phyloP scores from a whole-genome alignment of 2,888 invertebrate species.

The Trissolcus japonicus region DNA sequence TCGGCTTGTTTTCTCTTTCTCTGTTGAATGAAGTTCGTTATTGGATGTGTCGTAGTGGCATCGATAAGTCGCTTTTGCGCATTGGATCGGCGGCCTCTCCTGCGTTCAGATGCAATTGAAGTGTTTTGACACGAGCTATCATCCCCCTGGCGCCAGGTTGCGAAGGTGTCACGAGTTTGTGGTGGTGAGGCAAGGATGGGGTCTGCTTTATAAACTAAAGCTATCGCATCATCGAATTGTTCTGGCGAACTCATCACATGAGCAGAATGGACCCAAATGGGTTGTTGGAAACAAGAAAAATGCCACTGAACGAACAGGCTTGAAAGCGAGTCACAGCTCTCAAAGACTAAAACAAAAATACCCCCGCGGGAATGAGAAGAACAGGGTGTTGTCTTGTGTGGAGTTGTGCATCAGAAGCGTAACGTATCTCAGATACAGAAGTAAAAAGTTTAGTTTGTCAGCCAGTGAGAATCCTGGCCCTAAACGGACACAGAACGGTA shows the following conservation, averaged over 20 bases:
- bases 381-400: not conserved
- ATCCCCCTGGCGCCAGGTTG: not conserved
- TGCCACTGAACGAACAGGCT: too few relatives aligned
- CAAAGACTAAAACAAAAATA: not conserved
- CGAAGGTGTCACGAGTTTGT: not conserved
- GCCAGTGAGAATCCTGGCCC: too few relatives aligned
- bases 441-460: too few relatives aligned
- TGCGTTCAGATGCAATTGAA: not conserved
- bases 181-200: not conserved
- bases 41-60: not conserved
- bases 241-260: not conserved
- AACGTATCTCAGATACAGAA: not conserved
- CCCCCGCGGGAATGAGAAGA: not conserved
- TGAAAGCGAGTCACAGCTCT: too few relatives aligned
- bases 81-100: not conserved
- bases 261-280: too few relatives aligned
- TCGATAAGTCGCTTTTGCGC: not conserved
- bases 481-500: not conserved
- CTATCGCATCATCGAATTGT: not conserved
- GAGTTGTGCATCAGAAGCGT: not conserved
- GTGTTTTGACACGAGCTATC: not conserved
- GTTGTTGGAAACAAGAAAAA: not conserved
- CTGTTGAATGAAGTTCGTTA: not conserved
- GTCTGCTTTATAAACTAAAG: not conserved
- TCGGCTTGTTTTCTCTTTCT: not conserved